A percentile compares a stretch with the other conserved stretches of the same genome.
These are phyloP conservation scores for Arvicanthis niloticus DNA, from an alignment of 2,113 vertebrate genomes.

Conservation along the genomic window DNA sequence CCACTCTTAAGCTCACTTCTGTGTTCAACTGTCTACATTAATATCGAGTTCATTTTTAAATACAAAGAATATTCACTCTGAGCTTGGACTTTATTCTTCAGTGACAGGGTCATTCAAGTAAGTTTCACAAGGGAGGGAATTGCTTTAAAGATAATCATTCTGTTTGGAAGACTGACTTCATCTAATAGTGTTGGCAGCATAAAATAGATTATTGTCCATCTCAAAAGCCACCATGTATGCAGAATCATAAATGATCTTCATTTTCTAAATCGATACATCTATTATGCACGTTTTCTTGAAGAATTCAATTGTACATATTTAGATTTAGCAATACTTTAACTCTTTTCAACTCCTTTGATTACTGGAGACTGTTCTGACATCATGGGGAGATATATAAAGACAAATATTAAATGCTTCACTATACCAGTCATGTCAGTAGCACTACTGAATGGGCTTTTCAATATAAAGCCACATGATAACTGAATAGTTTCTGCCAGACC, in stretches of 20 bases:
- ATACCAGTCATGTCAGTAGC: constrained; percentile 79
- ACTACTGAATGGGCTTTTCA: constrained; percentile 78
- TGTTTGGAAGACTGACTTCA: constrained; percentile 82
- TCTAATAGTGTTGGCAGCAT: constrained; percentile 78
- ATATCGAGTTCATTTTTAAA: constrained; percentile 50
- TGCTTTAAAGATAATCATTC: constrained; percentile 79
- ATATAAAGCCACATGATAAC: constrained; percentile 77
- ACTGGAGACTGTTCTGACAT: constrained; percentile 79
- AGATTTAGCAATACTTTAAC: constrained; percentile 83
- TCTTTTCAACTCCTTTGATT: constrained; percentile 85
- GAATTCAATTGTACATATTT: constrained; percentile 84
- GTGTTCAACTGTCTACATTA: constrained; percentile 77
- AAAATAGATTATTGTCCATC: constrained; percentile 83
- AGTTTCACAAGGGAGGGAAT: constrained; percentile 76
- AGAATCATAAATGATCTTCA: constrained; percentile 83
- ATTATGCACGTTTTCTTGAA: constrained; percentile 82
- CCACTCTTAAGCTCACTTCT: constrained; percentile 67
- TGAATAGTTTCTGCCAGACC: constrained; percentile 72
- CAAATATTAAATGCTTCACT: constrained; percentile 81
- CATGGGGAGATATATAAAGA: constrained; percentile 83
- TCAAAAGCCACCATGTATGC: constrained; percentile 83
- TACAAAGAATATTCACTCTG: neutral
- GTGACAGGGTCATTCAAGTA: constrained; percentile 72
- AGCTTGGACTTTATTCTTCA: constrained; percentile 20
- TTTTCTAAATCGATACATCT: constrained; percentile 83